A percentile compares a stretch with the other conserved stretches of the same genome.
These are phyloP conservation scores for Ceratitis capitata DNA, from an alignment of 1,140 invertebrate species.

Conservation along the genomic window DNA sequence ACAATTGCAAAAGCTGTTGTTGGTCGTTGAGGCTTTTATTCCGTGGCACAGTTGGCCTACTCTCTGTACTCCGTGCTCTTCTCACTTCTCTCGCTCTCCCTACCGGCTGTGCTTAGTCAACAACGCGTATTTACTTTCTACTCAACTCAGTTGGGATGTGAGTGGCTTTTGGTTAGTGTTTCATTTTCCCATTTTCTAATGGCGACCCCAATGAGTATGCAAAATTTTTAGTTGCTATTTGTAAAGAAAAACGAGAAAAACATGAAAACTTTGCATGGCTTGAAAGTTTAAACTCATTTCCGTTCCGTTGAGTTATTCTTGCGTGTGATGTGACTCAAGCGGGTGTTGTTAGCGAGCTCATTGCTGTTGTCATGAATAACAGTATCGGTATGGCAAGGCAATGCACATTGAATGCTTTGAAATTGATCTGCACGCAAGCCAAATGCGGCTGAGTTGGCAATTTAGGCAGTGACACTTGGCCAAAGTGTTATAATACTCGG, in stretches of 20 bases:
- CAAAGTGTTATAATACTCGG: not conserved
- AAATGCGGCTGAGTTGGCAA: not conserved
- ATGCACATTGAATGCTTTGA: not conserved
- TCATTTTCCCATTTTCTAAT: not conserved
- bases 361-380: not conserved
- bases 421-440: not conserved
- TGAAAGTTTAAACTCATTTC: constrained; percentile 31
- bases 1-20: constrained; percentile 35
- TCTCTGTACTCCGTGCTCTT: not conserved
- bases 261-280: constrained; percentile 7
- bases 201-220: constrained; percentile 4
- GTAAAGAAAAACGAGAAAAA: too few species aligned
- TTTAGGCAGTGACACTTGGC: not conserved
- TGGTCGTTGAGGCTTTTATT: not conserved
- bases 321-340: not conserved
- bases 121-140: not conserved
- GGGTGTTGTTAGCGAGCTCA: not conserved
- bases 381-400: not conserved
- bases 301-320: not conserved
- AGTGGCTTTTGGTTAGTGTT: not conserved
- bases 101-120: too few species aligned
- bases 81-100: too few species aligned
- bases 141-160: not conserved
- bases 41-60: not conserved
- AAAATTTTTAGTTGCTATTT: constrained; percentile 8